These are phyloP conservation scores for Lithobates pipiens DNA, from an alignment of 2,797 vertebrate species.

Conservation along the genomic window DNA sequence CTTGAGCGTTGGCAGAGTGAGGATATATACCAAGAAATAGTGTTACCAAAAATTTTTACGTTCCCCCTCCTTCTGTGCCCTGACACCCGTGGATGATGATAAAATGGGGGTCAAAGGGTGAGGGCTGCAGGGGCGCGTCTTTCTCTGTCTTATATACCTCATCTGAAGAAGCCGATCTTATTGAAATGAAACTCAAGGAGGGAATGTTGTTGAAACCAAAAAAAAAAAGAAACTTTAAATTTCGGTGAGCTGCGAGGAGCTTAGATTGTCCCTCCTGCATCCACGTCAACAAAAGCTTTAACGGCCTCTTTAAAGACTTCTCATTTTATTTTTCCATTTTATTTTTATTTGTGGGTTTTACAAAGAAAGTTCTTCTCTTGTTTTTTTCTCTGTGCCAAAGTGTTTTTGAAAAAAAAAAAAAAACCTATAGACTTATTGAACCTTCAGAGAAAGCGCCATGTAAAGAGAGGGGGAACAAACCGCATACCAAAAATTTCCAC, in stretches of 20 bases:
- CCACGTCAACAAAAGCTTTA: slow-evolving; percentile 53
- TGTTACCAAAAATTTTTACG: slow-evolving; percentile 61
- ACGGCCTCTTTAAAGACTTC: slow-evolving; percentile 49
- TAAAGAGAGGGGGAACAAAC: slow-evolving; percentile 59
- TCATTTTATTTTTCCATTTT: slow-evolving; percentile 57
- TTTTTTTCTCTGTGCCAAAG: slow-evolving; percentile 60
- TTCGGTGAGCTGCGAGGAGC: slow-evolving; percentile 49
- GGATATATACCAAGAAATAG: slow-evolving; percentile 61
- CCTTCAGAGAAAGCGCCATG: slow-evolving; percentile 60
- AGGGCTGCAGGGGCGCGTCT: slow-evolving; percentile 53
- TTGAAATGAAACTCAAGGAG: slow-evolving; percentile 58
- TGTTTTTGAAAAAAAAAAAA: slow-evolving; percentile 46
- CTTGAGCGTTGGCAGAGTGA: slow-evolving; percentile 47
- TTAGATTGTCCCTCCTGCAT: slow-evolving; percentile 44
- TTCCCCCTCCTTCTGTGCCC: slow-evolving; percentile 58
- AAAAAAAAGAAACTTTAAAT: slow-evolving; percentile 37
- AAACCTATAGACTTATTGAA: slow-evolving; percentile 43
- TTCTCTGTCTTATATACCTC: slow-evolving; percentile 64
- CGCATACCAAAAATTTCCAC: slow-evolving; percentile 60
- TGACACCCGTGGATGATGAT: slow-evolving; percentile 44
- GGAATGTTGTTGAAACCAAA: slow-evolving; percentile 58
- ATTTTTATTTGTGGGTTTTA: slow-evolving; percentile 52
- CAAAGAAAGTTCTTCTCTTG: slow-evolving; percentile 31
- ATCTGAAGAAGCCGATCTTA: slow-evolving; percentile 62
- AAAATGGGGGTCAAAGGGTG: slow-evolving; percentile 41